Percentiles rank a stretch among this genome's conserved stretches.
These are phyloP conservation scores for Andrena bucephala DNA, from an alignment of 2,888 invertebrate genomes.

Conservation along the genomic window DNA sequence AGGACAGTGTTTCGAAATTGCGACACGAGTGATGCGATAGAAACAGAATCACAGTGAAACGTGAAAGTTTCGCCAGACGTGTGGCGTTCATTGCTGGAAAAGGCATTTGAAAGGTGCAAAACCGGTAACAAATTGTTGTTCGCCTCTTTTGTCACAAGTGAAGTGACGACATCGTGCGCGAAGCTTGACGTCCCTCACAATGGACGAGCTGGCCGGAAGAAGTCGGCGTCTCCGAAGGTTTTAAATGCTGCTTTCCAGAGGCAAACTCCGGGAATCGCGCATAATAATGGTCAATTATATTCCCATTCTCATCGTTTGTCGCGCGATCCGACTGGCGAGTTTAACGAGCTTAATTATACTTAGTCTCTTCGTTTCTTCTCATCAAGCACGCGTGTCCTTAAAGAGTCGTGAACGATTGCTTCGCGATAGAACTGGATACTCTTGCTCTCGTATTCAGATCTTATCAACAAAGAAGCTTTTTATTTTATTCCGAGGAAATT, in stretches of 20 bases:
- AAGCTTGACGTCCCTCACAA: constrained; percentile 43
- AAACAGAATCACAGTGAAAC: constrained; percentile 20
- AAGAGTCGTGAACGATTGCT: not conserved
- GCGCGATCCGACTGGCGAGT: constrained; percentile 32
- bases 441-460: not conserved
- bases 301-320: constrained; percentile 49
- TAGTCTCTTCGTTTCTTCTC: not conserved
- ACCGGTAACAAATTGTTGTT: constrained; percentile 58
- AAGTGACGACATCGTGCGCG: constrained; percentile 49
- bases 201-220: constrained; percentile 41
- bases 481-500: not conserved
- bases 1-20: not conserved
- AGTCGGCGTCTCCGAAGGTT: constrained; percentile 46
- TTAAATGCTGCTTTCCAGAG: constrained; percentile 7
- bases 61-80: constrained; percentile 31
- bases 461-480: too few species aligned
- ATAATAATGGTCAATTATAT: constrained; percentile 69
- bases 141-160: constrained; percentile 48
- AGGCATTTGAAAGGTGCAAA: constrained; percentile 44
- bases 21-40: constrained; percentile 1
- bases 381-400: not conserved
- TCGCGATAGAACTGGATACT: not conserved
- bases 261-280: constrained; percentile 17
- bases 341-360: constrained; percentile 75
- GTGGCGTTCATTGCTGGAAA: not conserved